A percentile compares a stretch with the other conserved stretches of the same genome.
phyloP scores from a whole-genome alignment of 2,113 vertebrate species.

The Setophaga kirtlandii region DNA sequence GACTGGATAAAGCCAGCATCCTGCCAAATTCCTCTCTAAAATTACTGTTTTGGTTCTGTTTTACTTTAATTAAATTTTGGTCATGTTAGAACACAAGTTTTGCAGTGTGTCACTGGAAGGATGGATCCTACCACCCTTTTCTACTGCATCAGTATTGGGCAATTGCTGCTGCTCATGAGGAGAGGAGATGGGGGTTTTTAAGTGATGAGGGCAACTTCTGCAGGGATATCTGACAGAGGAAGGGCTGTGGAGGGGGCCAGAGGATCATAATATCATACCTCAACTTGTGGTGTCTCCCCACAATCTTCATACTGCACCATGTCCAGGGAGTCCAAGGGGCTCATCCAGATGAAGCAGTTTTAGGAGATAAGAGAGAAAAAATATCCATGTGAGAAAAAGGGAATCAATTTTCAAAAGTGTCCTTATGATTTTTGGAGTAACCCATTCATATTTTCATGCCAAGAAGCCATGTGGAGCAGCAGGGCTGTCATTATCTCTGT shows the following conservation, averaged over 20 bases:
- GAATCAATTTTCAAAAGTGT: neutral
- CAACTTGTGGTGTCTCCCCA: neutral
- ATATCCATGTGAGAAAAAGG: neutral
- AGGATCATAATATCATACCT: neutral
- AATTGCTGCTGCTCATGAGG: neutral
- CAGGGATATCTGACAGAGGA: neutral
- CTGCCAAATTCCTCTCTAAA: neutral
- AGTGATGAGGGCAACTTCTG: neutral
- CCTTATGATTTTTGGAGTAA: neutral
- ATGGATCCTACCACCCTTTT: neutral
- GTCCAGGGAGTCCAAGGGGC: neutral
- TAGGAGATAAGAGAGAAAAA: neutral
- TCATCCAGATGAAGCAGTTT: accelerated
- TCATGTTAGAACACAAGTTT: neutral
- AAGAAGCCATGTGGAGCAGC: neutral
- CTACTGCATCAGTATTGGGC: neutral
- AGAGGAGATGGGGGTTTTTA: neutral
- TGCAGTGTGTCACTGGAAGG: accelerated
- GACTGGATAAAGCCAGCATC: neutral
- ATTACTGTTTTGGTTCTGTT: neutral
- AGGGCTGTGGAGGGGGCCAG: neutral
- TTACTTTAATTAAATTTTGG: neutral
- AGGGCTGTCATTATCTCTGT: neutral
- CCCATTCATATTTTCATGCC: neutral
- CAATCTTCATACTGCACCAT: accelerated